These are phyloP conservation scores for Enteromius argenteus DNA, from an alignment of 2,797 vertebrate genomes.

Conservation along the genomic window DNA sequence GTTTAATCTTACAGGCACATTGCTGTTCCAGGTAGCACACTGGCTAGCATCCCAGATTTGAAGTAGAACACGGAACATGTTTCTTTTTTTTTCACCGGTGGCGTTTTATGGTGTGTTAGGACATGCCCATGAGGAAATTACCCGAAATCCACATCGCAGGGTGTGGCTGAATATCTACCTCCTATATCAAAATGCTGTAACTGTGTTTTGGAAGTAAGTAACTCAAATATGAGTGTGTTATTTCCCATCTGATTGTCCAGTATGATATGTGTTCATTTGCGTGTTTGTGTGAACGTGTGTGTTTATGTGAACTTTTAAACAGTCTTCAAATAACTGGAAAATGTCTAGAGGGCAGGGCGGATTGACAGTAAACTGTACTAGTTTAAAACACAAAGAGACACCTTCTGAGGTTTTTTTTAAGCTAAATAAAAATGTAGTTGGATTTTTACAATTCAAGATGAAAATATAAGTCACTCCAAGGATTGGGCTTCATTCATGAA, in stretches of 20 bases:
- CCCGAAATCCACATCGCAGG: constrained; percentile 57
- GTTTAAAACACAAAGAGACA: background rate
- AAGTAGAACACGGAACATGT: background rate
- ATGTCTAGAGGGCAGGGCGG: constrained; percentile 53
- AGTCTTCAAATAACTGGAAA: constrained; percentile 47
- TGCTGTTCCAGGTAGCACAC: background rate
- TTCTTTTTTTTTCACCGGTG: background rate
- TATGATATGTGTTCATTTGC: background rate
- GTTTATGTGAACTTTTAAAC: constrained; percentile 10
- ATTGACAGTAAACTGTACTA: constrained; percentile 19
- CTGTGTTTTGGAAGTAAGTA: constrained; percentile 17
- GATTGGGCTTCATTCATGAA: too few species aligned
- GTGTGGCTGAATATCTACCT: constrained; percentile 64
- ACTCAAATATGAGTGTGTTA: background rate
- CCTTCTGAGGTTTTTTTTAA: constrained; percentile 12
- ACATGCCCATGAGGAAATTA: constrained; percentile 69
- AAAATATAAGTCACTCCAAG: background rate
- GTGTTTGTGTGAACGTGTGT: background rate
- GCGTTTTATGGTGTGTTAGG: constrained; percentile 65
- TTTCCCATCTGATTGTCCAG: background rate
- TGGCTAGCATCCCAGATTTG: constrained; percentile 14
- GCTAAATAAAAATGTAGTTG: background rate
- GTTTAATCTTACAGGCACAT: background rate
- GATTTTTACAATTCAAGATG: too few species aligned
- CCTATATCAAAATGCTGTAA: constrained; percentile 47